Base-by-base conservation (phyloP, 2,888 invertebrate genomes). In the Amphipoea lucens region DNA sequence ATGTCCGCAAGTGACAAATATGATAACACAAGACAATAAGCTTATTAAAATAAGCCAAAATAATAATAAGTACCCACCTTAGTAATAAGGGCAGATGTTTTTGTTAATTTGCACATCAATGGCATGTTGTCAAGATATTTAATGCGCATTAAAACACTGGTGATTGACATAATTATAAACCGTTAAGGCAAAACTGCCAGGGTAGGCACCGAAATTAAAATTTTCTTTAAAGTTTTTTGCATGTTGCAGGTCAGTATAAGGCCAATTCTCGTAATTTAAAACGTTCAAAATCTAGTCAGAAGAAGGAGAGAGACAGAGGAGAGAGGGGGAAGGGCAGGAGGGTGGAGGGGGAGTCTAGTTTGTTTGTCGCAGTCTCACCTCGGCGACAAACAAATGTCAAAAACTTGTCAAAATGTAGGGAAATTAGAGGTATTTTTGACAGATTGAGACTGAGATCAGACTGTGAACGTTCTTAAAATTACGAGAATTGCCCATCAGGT, bases 151-250 rank as follows among this genome's bases (percentile, higher is more conserved):
- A 51, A 51, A 71, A 73, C 48, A 36, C 20, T 65, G 71, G 36
- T 80, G 84, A 76, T 81, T 81, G 83, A 81, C 81, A 68, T 83
- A 62, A 72, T 83, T 84, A 83, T 78, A n/a, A 67, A 63, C 70
- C 57, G 63, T 62, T n/a, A 57, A 4, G 23, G 57, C 23, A 57
- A 57, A 57, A 23, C 2, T 12, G 60, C 0, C 29, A n/a, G 12
- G n/a, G 60, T 1, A 60, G 12, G 4, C 11, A 11, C 4, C n/a
- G 11, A 23, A 57, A n/a, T 42, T 42, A 48, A 48, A 48, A 42
- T 42, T 42, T 42, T 42, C 5, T 42, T 48, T 48, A 48, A 48
- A 0, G 48, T 48, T 62, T n/a, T n/a, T 11, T 60, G n/a, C 0
- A 60, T n/a, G n/a, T 60, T 60, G n/a, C 60, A n/a, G 7, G 60